Evolutionary conservation across 2,888 invertebrate species (phyloP).

Genomic region (Xestobium rufovillosum): DNA sequence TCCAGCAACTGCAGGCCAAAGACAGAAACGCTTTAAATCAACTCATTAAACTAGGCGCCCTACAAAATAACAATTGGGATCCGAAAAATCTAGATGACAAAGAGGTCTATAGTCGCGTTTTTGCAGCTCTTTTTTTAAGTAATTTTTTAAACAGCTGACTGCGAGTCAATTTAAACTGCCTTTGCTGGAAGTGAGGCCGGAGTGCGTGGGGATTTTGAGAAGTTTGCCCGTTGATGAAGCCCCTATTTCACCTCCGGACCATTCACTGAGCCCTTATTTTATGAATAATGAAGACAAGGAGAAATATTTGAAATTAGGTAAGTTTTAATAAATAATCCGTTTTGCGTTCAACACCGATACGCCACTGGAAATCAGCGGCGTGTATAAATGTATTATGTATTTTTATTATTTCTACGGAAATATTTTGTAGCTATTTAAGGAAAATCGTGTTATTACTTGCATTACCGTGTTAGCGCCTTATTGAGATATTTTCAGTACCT

Average conservation of each 20-base stretch:
- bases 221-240: slow-evolving; percentile 55
- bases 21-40: slow-evolving; percentile 53
- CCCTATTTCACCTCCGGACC: slow-evolving; percentile 51
- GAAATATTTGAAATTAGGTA: slow-evolving; percentile 59
- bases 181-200: slow-evolving; percentile 57
- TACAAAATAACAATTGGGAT: slow-evolving; percentile 56
- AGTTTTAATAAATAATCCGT: slow-evolving; percentile 22
- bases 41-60: slow-evolving; percentile 50
- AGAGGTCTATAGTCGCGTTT: slow-evolving; percentile 49
- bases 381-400: too few relatives aligned
- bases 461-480: too few relatives aligned
- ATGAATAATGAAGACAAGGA: slow-evolving; percentile 55
- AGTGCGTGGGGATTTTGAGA: slow-evolving; percentile 57
- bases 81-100: slow-evolving; percentile 55
- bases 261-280: slow-evolving; percentile 58
- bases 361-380: too few relatives aligned
- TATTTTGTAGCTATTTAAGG: too few relatives aligned
- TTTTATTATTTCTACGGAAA: too few relatives aligned
- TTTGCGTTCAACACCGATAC: too few relatives aligned
- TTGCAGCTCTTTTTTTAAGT: neutral
- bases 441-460: too few relatives aligned
- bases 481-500: too few relatives aligned
- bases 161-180: slow-evolving; percentile 64
- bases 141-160: slow-evolving; percentile 48
- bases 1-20: slow-evolving; percentile 55